phyloP scores from a whole-genome alignment of 53 echinoderm and acorn worm species.

The Astropecten irregularis region DNA sequence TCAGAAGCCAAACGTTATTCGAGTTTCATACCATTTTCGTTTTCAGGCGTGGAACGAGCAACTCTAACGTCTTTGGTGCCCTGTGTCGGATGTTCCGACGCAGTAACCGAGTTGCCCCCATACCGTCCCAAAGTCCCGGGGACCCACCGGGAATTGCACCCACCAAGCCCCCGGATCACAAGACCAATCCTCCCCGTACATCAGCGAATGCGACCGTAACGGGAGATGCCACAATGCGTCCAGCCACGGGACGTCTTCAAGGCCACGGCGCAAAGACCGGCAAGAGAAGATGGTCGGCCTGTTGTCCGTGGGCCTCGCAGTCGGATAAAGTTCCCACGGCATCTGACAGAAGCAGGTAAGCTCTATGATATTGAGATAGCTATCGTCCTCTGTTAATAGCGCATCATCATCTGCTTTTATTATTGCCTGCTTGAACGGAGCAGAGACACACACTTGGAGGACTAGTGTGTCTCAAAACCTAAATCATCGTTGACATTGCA shows the following conservation, averaged over 20 bases:
- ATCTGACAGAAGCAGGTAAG: not conserved
- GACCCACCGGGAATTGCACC: not conserved
- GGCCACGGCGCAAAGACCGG: not conserved
- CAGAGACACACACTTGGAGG: too few relatives aligned
- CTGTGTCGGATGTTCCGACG: constrained; percentile 24
- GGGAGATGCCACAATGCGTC: not conserved
- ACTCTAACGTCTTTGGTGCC: not conserved
- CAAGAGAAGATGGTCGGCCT: not conserved
- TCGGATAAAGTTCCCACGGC: not conserved
- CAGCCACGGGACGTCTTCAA: not conserved
- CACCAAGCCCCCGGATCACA: not conserved
- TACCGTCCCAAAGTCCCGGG: not conserved
- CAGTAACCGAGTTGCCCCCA: constrained; percentile 14
- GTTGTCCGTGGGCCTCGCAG: not conserved
- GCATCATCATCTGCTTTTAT: too few relatives aligned
- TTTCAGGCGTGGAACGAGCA: not conserved
- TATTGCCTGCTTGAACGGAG: too few relatives aligned
- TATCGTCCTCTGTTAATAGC: too few relatives aligned
- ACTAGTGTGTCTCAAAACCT: too few relatives aligned
- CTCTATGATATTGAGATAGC: too few relatives aligned
- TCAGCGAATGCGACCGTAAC: not conserved
- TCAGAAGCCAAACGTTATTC: too few relatives aligned
- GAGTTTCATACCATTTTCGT: too few relatives aligned
- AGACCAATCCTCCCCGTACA: too few relatives aligned
- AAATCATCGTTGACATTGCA: too few relatives aligned